Base-by-base conservation (phyloP, 2,113 vertebrate genomes). In the Serilophus lunatus region DNA sequence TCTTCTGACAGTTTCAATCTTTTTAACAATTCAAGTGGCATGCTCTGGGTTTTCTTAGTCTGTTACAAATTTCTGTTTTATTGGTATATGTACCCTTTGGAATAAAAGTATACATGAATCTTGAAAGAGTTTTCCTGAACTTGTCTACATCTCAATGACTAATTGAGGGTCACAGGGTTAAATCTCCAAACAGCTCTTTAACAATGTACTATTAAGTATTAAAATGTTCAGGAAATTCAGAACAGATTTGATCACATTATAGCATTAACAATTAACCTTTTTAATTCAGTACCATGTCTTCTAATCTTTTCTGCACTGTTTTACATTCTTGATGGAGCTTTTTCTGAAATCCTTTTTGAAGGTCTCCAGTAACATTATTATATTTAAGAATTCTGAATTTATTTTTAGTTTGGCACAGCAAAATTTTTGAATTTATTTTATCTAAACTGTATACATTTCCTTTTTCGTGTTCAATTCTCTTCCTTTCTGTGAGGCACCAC, bases 91-190 rank as follows among this genome's bases (percentile, higher is more conserved):
- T 57, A 53, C 36, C 57, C 70, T 72, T 82, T 82, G 45, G 77
- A 44, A 63, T 57, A 91, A 87, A 87, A 8, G 54, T 54, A 75
- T 92, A 79, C 44, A 71, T 64, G 36, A 93, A 72, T 94, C 74
- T 85, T 85, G 50, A 86, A 78, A 78, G 65, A 82, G 28, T 76
- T 79, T 80, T 91, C 36, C 53, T 91, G 77, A 71, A 28, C 80
- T 49, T 90, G 42, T 85, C 84, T 85, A 42, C 59, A 95, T 82
- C 50, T 82, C 63, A 79, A 10, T 93, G 88, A 86, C 61, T 94
- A 94, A 96, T 86, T 57, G 72, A 92, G 42, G 36, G 89, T 94
- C 93, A 92, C 50, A 18, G 26, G 84, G 94, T 82, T 92, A 92
- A 77, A 80, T 80, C 89, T 82, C 89, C 71, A 82, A 92, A 82